Evolutionary conservation across 2,888 invertebrate genomes (phyloP).

Genomic region (Brenthis daphne): DNA sequence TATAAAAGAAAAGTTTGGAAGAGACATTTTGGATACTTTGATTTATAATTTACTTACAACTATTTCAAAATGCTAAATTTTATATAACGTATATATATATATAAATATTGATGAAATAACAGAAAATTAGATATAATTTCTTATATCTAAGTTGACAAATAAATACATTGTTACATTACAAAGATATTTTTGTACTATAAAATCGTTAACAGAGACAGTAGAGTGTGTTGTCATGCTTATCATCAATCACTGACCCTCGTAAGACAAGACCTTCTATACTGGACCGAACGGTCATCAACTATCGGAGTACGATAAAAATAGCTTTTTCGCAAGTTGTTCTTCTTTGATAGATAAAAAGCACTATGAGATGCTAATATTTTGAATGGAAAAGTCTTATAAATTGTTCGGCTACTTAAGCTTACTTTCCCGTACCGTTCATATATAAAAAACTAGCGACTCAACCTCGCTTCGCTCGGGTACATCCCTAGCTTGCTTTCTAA

Average conservation of each 20-base stretch:
- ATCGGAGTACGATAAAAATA: constrained; percentile 27
- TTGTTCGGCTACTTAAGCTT: constrained; percentile 5
- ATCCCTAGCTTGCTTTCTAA: too few relatives aligned
- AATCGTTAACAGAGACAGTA: constrained; percentile 21
- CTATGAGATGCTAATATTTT: not conserved
- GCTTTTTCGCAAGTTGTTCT: constrained; percentile 28
- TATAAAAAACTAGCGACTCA: not conserved
- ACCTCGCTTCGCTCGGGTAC: too few relatives aligned
- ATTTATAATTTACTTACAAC: too few relatives aligned
- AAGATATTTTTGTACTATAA: constrained; percentile 4
- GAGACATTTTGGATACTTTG: too few relatives aligned
- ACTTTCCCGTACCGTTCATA: not conserved
- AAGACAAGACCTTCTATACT: constrained; percentile 26
- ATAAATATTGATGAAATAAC: not conserved
- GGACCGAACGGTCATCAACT: constrained; percentile 34
- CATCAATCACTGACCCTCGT: constrained; percentile 37
- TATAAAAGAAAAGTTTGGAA: too few relatives aligned
- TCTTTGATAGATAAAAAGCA: constrained; percentile 19
- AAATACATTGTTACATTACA: constrained; percentile 7
- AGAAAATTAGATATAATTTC: too few relatives aligned
- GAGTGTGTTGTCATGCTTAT: constrained; percentile 32
- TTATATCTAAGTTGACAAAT: too few relatives aligned
- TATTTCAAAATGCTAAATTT: too few relatives aligned
- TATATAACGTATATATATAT: not conserved
- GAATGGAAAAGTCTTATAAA: constrained; percentile 11